Base-by-base conservation (phyloP, 1,140 invertebrate species). In the Zeugodacus cucurbitae region DNA sequence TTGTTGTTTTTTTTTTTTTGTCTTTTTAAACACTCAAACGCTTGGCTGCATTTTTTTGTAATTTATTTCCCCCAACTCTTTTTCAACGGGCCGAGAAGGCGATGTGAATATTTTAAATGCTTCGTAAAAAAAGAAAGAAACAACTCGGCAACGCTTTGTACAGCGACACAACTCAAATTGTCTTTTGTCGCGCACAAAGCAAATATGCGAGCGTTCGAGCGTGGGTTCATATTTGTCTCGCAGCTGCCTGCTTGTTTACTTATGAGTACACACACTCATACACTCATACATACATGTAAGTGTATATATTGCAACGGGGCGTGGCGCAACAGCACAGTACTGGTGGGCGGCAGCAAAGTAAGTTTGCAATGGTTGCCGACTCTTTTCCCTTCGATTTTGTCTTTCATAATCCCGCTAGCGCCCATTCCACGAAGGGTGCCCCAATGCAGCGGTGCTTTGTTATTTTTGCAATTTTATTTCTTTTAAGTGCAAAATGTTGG, bases 401-500 rank as follows among this genome's bases (percentile, higher is more conserved):
- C 37, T 26, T 41, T 6, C 37, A 22, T 48, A 48, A 44, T 82
- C 74, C 74, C 26, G 14, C 10, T 26, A 70, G 41, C 7, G 20
- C 41, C 11, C n/a, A 6, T 82, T 82, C 2, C 74, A 41, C 2
- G 10, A 14, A 3, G 20, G 17, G 32, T 74, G 34, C 20, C 70
- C 4, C 70, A 74, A n/a, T 74, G 22, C 67, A 74, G n/a, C n/a
- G 48, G 34, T n/a, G 26, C 22, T 48, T 48, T 3, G 32, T 2
- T 82, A 2, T 54, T 82, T 10, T 82, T 29, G 22, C 74, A 74
- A 34, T 54, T 26, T 82, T 82, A 29, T 82, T 82, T 82, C 41
- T 82, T 82, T 82, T 26, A 82, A 82, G 29, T 34, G 74, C 26
- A 82, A 82, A 48, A 48, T 82, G 74, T 48, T 82, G 41, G 74